A percentile compares a stretch with the other conserved stretches of the same genome.
Evolutionary conservation across 2,113 vertebrate genomes (phyloP).

Genomic region (Dolichallabes microphthalmus): DNA sequence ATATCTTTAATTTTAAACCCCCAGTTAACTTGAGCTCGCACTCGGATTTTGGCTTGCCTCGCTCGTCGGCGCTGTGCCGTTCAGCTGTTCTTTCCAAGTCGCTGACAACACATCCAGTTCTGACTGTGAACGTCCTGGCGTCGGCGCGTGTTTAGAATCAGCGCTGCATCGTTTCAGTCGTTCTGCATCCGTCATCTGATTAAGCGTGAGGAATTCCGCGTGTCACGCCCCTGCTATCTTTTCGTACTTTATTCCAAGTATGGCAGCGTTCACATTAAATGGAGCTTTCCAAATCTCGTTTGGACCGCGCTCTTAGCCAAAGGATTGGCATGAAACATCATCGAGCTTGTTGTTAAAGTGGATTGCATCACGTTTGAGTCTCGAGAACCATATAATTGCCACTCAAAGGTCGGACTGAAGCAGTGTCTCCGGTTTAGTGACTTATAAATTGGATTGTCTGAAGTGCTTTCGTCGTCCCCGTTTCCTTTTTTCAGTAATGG

Average conservation of each 20-base stretch:
- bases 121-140: neutral
- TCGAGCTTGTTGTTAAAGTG: conserved; percentile 21
- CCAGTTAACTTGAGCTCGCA: neutral
- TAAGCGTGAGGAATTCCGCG: neutral
- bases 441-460: conserved; percentile 12
- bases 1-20: neutral
- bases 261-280: neutral
- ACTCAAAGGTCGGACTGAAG: conserved; percentile 28
- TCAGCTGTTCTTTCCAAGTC: conserved; percentile 22
- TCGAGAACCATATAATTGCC: conserved; percentile 14
- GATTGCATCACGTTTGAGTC: conserved; percentile 1
- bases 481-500: conserved; percentile 18
- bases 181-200: neutral
- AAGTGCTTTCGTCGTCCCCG: conserved; percentile 17
- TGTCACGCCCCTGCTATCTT: neutral
- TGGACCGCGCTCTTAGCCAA: neutral
- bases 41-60: neutral
- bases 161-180: neutral
- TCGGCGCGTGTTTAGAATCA: neutral
- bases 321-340: conserved; percentile 6
- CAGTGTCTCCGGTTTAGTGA: conserved; percentile 22
- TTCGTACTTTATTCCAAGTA: neutral
- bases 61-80: neutral
- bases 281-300: conserved; percentile 14
- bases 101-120: neutral